Evolutionary conservation across 2,797 vertebrate genomes (phyloP).

Genomic region (Anomalospiza imberbis): DNA sequence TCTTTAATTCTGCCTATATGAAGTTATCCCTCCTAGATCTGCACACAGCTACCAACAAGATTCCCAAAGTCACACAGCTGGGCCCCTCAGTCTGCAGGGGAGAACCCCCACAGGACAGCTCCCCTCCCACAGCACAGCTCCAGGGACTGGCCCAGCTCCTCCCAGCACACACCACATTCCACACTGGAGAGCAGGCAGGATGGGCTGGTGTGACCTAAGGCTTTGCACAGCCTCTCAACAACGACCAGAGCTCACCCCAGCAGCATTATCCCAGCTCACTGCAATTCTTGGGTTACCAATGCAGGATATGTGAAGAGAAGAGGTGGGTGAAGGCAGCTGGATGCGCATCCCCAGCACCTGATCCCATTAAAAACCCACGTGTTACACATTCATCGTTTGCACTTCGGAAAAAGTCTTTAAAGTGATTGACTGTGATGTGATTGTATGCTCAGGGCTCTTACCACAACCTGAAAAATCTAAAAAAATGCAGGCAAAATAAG

Average conservation of each 20-base stretch:
- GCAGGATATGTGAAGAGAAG: slow-evolving; percentile 48
- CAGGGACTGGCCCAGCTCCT: not conserved
- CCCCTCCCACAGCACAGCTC: not conserved
- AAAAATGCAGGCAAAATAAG: slow-evolving; percentile 62
- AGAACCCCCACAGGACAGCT: not conserved
- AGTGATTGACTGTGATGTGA: slow-evolving; percentile 66
- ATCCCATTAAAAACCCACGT: slow-evolving; percentile 46
- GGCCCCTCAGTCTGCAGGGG: not conserved
- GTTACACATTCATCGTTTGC: slow-evolving; percentile 63
- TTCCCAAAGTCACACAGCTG: not conserved
- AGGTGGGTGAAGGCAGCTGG: slow-evolving; percentile 49
- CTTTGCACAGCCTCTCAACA: not conserved
- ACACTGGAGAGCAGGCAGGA: not conserved
- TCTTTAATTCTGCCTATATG: slow-evolving; percentile 10
- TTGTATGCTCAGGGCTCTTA: slow-evolving; percentile 65
- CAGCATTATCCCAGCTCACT: not conserved
- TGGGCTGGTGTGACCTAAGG: not conserved
- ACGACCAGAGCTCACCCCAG: not conserved
- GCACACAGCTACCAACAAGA: not conserved
- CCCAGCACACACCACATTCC: not conserved
- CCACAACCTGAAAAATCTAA: slow-evolving; percentile 36
- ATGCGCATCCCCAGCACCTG: slow-evolving; percentile 43
- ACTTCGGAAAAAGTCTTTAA: slow-evolving; percentile 26
- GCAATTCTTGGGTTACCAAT: not conserved
- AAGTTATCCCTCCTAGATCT: slow-evolving; percentile 9